Percentiles rank a stretch among this genome's conserved stretches.
Evolutionary conservation across 1,140 invertebrate species (phyloP).

Genomic region (Globodera rostochiensis): DNA sequence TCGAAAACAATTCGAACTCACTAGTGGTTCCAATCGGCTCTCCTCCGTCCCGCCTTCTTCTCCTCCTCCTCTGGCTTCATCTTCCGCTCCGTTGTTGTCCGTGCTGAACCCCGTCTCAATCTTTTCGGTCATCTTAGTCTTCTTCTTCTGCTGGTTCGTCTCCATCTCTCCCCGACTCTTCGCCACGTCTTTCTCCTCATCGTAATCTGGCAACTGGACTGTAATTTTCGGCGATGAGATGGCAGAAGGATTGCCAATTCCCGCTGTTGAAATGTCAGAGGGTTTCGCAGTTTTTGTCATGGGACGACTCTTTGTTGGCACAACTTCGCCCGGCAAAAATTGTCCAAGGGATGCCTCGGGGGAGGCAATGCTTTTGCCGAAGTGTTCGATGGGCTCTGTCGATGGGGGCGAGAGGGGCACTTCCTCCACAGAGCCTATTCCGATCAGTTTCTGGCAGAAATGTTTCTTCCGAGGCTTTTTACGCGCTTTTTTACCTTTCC

Average conservation of each 20-base stretch:
- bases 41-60: background rate
- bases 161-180: background rate
- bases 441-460: constrained; percentile 17
- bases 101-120: constrained; percentile 42
- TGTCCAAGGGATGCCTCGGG: background rate
- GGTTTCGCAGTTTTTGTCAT: background rate
- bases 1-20: background rate
- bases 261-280: background rate
- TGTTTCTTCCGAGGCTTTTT: background rate
- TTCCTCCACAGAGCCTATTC: constrained; percentile 28
- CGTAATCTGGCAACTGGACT: constrained; percentile 34
- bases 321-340: background rate
- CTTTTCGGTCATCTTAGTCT: constrained; percentile 27
- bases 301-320: background rate
- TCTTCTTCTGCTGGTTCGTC: constrained; percentile 1
- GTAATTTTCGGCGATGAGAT: constrained; percentile 38
- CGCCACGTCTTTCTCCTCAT: constrained; percentile 8
- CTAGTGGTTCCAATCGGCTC: constrained; percentile 12
- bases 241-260: background rate
- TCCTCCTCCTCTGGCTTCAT: background rate
- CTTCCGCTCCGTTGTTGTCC: constrained; percentile 23
- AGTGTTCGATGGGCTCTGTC: constrained; percentile 4
- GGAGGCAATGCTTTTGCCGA: background rate
- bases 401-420: constrained; percentile 14
- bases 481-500: background rate